Evolutionary conservation across 2,888 invertebrate genomes (phyloP), one percentile per base, ranked within the genome.

Genomic region (Erannis defoliaria): DNA sequence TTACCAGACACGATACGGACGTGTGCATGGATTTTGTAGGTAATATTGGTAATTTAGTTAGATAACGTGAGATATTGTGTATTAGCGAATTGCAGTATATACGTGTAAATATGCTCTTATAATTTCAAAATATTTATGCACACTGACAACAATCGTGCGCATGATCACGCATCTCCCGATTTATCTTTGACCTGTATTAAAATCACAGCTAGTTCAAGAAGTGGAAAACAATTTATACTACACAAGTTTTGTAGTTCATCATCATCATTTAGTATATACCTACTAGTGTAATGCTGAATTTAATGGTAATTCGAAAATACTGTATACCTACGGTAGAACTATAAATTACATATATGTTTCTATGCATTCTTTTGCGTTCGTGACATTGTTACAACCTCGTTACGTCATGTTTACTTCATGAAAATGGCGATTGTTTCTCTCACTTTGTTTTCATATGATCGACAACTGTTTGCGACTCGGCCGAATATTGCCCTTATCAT

Each of bases 401-500:
- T 65, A 67, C 67, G 67, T 56, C 62, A 59, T 55, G 55, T 60
- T 55, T 59, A 55, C 67, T 67, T 66, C 67, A 70, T 74, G 71
- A 74, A 73, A 77, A 76, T 64, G 64, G 18, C 9, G n/a, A 46
- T 42, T 63, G 35, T 59, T 63, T 56, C 58, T 19, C 38, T 19
- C 29, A 62, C 6, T 46, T 55, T 40, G 23, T 45, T 51, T 61
- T 29, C 53, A 49, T 64, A 33, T 72, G 75, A 73, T 72, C 75
- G 73, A 76, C 78, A 81, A 78, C 71, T 79, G 80, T 78, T 76
- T 72, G 68, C 69, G 66, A 73, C 71, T 62, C 69, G 69, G 71
- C 71, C 76, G 74, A 19, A 72, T 74, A 21, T 73, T 70, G 68
- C 42, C 67, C 73, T 70, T 21, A 40, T 80, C 84, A 85, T 82